phyloP scores from a whole-genome alignment of 2,113 vertebrate genomes.

The Stigmatopora nigra region DNA sequence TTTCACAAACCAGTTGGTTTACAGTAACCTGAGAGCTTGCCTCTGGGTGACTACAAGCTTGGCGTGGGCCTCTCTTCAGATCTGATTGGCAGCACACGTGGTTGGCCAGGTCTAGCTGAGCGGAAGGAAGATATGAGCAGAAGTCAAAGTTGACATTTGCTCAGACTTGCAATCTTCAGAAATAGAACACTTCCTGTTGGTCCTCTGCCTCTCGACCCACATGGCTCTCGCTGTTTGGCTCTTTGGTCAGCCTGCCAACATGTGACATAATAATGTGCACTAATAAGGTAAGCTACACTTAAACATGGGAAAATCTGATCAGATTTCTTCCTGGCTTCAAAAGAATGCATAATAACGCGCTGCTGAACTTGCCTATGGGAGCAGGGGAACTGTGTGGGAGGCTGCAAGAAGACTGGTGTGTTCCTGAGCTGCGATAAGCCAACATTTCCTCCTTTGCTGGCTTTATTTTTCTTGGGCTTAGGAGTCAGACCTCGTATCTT shows the following conservation, averaged over 20 bases:
- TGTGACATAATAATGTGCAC: constrained; percentile 44
- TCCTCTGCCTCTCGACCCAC: constrained; percentile 45
- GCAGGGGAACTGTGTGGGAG: constrained; percentile 40
- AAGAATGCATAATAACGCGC: constrained; percentile 42
- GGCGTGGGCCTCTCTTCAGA: constrained; percentile 14
- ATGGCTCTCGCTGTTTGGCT: constrained; percentile 44
- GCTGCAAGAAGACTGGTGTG: constrained; percentile 42
- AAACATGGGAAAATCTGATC: constrained; percentile 48
- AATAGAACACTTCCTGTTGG: constrained; percentile 40
- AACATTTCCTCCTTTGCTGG: constrained; percentile 61
- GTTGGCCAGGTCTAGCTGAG: not conserved
- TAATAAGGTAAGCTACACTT: constrained; percentile 58
- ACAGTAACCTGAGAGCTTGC: constrained; percentile 32
- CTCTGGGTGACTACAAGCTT: constrained; percentile 11
- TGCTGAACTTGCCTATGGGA: constrained; percentile 49
- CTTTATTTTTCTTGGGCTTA: constrained; percentile 64
- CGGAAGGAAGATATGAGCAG: constrained; percentile 27
- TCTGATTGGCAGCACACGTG: constrained; percentile 3
- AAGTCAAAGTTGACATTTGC: constrained; percentile 42
- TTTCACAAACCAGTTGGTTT: constrained; percentile 45
- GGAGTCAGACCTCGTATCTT: constrained; percentile 48
- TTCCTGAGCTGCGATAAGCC: constrained; percentile 65
- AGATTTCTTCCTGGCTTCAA: constrained; percentile 53
- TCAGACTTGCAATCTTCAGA: constrained; percentile 43
- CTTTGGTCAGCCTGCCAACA: constrained; percentile 37